Evolutionary conservation across 2,888 invertebrate genomes (phyloP).

Genomic region (Rambutsinella grinnellia): DNA sequence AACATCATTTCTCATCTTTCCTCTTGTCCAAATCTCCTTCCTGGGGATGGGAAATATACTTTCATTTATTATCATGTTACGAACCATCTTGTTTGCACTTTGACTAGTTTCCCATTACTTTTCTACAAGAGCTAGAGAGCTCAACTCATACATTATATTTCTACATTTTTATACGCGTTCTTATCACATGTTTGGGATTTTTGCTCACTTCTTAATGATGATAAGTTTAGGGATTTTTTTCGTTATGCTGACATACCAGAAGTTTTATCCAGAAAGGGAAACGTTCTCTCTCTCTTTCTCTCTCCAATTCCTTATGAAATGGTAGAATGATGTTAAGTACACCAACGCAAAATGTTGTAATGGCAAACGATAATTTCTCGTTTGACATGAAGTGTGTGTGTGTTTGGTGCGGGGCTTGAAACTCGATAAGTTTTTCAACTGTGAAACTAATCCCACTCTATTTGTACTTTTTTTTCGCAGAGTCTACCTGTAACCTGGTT

Average conservation of each 20-base stretch:
- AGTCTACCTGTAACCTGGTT: no score
- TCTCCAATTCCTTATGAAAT: no score
- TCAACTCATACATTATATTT: background rate
- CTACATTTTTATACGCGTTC: background rate
- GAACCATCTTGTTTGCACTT: background rate
- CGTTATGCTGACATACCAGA: no score
- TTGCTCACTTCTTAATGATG: background rate
- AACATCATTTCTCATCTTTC: conserved; percentile 50
- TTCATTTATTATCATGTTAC: background rate
- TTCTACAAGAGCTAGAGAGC: background rate
- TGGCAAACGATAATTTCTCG: no score
- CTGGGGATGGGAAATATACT: background rate
- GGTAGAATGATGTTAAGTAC: no score
- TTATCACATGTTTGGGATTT: background rate
- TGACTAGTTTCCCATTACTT: background rate
- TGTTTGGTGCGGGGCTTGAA: background rate
- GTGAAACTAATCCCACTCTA: background rate
- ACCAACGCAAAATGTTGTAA: no score
- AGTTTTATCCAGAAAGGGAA: no score
- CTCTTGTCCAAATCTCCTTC: conserved; percentile 15
- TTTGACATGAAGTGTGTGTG: no score
- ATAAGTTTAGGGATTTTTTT: background rate
- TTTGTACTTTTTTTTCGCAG: background rate
- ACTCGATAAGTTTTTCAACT: no score
- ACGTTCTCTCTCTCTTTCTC: no score